Percentiles rank a stretch among this genome's conserved stretches.
These are phyloP conservation scores for Sebastes minor DNA, from an alignment of 2,797 vertebrate genomes.

Conservation along the genomic window DNA sequence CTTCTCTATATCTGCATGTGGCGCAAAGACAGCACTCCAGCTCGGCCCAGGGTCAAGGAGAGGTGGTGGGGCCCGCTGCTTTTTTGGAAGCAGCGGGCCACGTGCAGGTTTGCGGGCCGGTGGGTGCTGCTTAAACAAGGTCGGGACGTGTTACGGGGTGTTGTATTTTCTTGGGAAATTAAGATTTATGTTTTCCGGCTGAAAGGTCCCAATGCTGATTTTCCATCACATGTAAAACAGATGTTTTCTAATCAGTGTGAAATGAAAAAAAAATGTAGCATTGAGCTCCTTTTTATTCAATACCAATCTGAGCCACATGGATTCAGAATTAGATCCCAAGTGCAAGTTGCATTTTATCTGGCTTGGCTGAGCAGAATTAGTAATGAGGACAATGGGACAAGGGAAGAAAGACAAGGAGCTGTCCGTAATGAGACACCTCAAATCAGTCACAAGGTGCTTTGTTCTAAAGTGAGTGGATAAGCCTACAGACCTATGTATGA, in stretches of 20 bases:
- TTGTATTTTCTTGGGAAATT: neutral
- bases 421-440: neutral
- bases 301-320: conserved; percentile 14
- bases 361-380: conserved; percentile 34
- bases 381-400: conserved; percentile 19
- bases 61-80: neutral
- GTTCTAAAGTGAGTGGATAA: neutral
- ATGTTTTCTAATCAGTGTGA: conserved; percentile 38
- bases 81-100: neutral
- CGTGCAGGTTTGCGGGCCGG: neutral
- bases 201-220: neutral
- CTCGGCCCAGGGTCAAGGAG: conserved; percentile 34
- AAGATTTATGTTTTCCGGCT: conserved; percentile 9
- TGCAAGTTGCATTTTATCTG: conserved; percentile 4
- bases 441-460: conserved; percentile 5
- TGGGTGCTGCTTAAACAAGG: neutral
- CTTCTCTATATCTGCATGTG: conserved; percentile 62
- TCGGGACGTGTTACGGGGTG: neutral
- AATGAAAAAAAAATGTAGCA: neutral
- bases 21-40: conserved; percentile 27
- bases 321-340: conserved; percentile 22
- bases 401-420: neutral
- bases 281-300: conserved; percentile 24
- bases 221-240: neutral
- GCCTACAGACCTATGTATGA: neutral